Percentiles rank a stretch among this genome's conserved stretches.
Evolutionary conservation across 1,140 invertebrate species (phyloP).

Genomic region (Pollicipes pollicipes): DNA sequence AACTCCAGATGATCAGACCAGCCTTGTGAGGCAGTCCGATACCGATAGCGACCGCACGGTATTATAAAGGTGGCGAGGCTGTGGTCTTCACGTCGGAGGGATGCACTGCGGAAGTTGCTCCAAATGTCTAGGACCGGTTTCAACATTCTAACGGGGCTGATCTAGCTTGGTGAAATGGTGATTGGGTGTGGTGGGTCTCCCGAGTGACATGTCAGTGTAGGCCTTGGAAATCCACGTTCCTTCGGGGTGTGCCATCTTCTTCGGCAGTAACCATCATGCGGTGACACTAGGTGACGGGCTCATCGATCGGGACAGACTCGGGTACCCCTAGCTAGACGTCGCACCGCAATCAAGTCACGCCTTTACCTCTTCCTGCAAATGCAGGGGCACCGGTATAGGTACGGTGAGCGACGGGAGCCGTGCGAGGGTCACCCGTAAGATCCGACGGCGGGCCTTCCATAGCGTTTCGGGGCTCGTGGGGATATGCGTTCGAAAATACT

Average conservation of each 20-base stretch:
- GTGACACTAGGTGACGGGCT: slow-evolving; percentile 7
- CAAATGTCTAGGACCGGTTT: background rate
- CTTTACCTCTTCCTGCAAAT: background rate
- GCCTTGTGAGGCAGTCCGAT: background rate
- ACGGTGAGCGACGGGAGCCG: background rate
- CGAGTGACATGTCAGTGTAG: background rate
- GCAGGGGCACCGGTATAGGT: background rate
- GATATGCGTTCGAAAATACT: slow-evolving; percentile 5
- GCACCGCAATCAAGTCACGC: background rate
- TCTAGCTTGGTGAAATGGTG: slow-evolving; percentile 4
- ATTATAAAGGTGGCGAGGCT: slow-evolving; percentile 4
- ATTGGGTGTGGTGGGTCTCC: slow-evolving; percentile 8
- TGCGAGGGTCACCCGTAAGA: background rate
- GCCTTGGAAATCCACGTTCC: background rate
- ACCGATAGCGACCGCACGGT: slow-evolving; percentile 7
- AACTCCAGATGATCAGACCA: slow-evolving; percentile 3
- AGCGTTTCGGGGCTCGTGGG: background rate
- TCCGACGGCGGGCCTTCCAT: background rate
- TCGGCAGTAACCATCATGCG: slow-evolving; percentile 3
- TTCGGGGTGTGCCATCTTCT: background rate
- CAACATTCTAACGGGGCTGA: background rate
- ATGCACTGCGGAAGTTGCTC: slow-evolving; percentile 1
- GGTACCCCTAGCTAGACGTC: background rate
- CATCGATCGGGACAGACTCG: background rate
- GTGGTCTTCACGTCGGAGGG: background rate